Evolutionary conservation across 2,888 invertebrate species (phyloP).

Genomic region (Galeruca laticollis): DNA sequence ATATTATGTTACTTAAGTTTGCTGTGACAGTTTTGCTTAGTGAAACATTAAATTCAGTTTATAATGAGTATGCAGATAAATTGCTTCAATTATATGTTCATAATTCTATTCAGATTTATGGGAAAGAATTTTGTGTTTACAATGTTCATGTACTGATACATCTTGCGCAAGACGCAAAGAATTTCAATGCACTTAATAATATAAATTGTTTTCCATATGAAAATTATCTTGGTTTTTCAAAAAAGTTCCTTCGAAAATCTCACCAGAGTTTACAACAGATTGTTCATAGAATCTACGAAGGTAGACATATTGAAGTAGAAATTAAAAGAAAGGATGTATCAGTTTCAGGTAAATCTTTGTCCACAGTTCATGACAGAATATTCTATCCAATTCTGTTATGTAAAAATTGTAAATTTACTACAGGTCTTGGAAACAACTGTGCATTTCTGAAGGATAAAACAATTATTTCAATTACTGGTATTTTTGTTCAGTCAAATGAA

Average conservation of each 20-base stretch:
- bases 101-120: constrained; percentile 9
- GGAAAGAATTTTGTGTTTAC: constrained; percentile 6
- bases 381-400: too few relatives aligned
- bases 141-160: constrained; percentile 4
- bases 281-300: too few relatives aligned
- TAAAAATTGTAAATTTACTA: constrained; percentile 1
- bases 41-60: not conserved
- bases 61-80: too few relatives aligned
- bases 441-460: not conserved
- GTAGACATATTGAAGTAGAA: too few relatives aligned
- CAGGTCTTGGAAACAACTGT: constrained; percentile 4
- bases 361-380: not conserved
- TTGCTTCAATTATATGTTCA: not conserved
- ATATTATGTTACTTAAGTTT: constrained; percentile 4
- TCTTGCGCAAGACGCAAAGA: too few relatives aligned
- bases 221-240: too few relatives aligned
- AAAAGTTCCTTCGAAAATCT: too few relatives aligned
- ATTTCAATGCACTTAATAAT: too few relatives aligned
- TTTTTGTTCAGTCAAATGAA: too few relatives aligned
- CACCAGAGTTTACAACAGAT: too few relatives aligned
- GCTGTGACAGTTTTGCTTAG: constrained; percentile 1
- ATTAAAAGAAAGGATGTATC: not conserved
- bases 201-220: too few relatives aligned
- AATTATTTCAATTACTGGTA: not conserved
- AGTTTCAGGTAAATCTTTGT: not conserved